These are phyloP conservation scores for Gambusia holbrooki DNA, from an alignment of 2,113 vertebrate species.

Conservation along the genomic window DNA sequence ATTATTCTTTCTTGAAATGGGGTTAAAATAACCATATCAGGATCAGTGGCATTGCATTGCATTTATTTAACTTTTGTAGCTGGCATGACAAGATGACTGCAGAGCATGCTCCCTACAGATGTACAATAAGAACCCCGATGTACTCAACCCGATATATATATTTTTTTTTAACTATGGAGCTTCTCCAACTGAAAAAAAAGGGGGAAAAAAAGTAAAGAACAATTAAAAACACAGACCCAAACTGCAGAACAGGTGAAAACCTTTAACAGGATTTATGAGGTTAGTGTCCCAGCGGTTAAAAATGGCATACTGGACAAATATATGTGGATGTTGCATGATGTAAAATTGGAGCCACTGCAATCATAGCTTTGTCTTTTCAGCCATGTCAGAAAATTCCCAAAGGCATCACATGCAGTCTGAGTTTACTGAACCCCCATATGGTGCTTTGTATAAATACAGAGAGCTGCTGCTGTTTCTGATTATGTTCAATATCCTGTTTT, in stretches of 20 bases:
- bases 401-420: neutral
- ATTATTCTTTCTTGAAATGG: conserved; percentile 18
- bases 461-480: conserved; percentile 22
- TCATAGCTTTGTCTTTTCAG: conserved; percentile 12
- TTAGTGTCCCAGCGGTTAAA: conserved; percentile 17
- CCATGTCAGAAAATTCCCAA: conserved; percentile 12
- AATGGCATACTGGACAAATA: conserved; percentile 1
- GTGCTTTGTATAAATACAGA: conserved; percentile 27
- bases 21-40: conserved; percentile 22
- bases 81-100: conserved; percentile 71
- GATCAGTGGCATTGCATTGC: conserved; percentile 46
- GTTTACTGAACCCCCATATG: neutral
- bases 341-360: conserved; percentile 18
- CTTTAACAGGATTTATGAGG: conserved; percentile 21
- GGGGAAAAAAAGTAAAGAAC: neutral
- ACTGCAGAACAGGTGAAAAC: conserved; percentile 10
- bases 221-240: conserved; percentile 21
- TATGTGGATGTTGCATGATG: conserved; percentile 54
- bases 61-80: conserved; percentile 60
- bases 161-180: conserved; percentile 47
- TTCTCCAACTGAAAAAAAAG: neutral
- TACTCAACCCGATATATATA: conserved; percentile 27
- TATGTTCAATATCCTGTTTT: conserved; percentile 22
- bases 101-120: conserved; percentile 67
- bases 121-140: conserved; percentile 45